Evolutionary conservation across 2,888 invertebrate genomes (phyloP).

Genomic region (Metalampra italica): DNA sequence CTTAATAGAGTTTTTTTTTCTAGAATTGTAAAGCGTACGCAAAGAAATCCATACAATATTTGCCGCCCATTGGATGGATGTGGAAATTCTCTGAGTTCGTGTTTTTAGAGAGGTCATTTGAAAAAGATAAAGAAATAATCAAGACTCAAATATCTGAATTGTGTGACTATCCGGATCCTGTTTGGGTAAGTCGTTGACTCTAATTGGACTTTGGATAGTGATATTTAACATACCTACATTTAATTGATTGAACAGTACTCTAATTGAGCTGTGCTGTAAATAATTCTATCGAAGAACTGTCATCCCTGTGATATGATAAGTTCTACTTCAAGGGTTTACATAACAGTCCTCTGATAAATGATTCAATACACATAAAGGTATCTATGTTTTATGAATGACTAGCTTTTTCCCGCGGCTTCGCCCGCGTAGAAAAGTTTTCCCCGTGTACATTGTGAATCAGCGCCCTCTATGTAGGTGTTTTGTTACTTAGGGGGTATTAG

Average conservation of each 20-base stretch:
- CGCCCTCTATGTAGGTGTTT: too few relatives aligned
- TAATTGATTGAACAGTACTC: background rate
- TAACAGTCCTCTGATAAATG: slow-evolving; percentile 6
- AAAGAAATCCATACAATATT: slow-evolving; percentile 92
- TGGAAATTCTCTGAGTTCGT: slow-evolving; percentile 98
- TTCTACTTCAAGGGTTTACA: slow-evolving; percentile 1
- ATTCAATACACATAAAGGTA: background rate
- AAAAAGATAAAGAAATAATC: slow-evolving; percentile 92
- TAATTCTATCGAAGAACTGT: background rate
- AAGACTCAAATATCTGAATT: slow-evolving; percentile 88
- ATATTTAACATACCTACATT: background rate
- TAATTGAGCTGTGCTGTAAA: slow-evolving; percentile 2
- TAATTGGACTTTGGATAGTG: slow-evolving; percentile 1
- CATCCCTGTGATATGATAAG: slow-evolving; percentile 3
- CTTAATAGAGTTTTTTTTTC: slow-evolving; percentile 33
- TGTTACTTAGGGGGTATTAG: too few relatives aligned
- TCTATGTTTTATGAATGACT: too few relatives aligned
- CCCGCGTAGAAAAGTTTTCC: too few relatives aligned
- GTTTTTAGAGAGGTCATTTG: slow-evolving; percentile 94
- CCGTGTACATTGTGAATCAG: too few relatives aligned
- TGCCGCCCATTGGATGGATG: slow-evolving; percentile 96
- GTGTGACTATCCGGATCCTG: slow-evolving; percentile 92
- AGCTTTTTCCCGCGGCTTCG: too few relatives aligned
- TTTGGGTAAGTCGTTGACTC: slow-evolving; percentile 82
- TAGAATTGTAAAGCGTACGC: slow-evolving; percentile 97